Percentiles rank a stretch among this genome's conserved stretches.
phyloP scores from a whole-genome alignment of 2,888 invertebrate species.

The Noctua janthina region DNA sequence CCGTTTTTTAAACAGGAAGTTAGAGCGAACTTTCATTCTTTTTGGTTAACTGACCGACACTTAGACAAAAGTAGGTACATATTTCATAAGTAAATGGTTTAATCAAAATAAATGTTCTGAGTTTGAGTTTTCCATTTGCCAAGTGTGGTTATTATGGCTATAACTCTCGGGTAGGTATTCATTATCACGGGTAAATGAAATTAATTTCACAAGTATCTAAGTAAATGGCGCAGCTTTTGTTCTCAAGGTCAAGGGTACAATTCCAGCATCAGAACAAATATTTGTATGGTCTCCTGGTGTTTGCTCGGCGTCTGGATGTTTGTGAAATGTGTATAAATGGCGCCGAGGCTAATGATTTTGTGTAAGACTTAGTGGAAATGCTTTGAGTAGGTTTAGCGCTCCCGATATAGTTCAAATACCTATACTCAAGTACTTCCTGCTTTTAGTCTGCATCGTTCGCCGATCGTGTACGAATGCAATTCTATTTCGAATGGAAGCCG shows the following conservation, averaged over 20 bases:
- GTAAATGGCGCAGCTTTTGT: conserved; percentile 31
- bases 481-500: conserved; percentile 1
- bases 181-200: conserved; percentile 27
- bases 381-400: conserved; percentile 1
- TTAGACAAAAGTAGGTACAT: background rate
- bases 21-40: background rate
- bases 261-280: conserved; percentile 41
- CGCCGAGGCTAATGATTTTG: conserved; percentile 15
- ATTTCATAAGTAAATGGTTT: conserved; percentile 6
- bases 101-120: conserved; percentile 14
- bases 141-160: conserved; percentile 11
- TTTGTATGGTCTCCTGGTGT: conserved; percentile 36
- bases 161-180: conserved; percentile 18
- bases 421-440: background rate
- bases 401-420: background rate
- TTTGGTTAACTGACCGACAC: background rate
- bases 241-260: conserved; percentile 34
- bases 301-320: conserved; percentile 37
- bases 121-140: conserved; percentile 18
- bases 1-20: background rate
- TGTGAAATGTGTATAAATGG: conserved; percentile 33
- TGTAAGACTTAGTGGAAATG: background rate
- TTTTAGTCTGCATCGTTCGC: background rate
- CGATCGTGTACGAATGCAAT: background rate
- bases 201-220: conserved; percentile 18